Evolutionary conservation across 2,113 vertebrate species (phyloP).

Genomic region (Cheirogaleus medius): DNA sequence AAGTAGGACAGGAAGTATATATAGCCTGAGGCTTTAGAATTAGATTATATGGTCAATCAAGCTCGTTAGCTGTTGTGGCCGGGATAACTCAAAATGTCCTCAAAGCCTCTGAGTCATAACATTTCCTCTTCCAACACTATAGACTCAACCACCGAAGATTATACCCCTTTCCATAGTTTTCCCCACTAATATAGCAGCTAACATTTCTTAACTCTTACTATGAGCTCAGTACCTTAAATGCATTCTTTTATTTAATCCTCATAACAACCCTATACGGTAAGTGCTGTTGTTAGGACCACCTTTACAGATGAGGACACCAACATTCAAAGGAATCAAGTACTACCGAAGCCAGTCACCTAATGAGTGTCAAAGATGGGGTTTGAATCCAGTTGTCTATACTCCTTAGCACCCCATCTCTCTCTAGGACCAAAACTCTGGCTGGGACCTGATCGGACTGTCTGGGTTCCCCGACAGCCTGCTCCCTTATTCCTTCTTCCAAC

Average conservation of each 20-base stretch:
- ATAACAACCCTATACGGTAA: not conserved
- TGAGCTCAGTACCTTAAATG: not conserved
- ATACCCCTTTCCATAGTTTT: not conserved
- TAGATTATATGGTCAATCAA: not conserved
- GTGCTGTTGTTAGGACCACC: not conserved
- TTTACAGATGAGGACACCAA: not conserved
- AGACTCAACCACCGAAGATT: not conserved
- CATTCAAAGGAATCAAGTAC: not conserved
- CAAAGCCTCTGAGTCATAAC: not conserved
- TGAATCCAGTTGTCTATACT: not conserved
- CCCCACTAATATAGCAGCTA: not conserved
- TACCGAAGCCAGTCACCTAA: not conserved
- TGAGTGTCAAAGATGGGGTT: not conserved
- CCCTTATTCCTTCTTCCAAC: not conserved
- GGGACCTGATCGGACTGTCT: not conserved
- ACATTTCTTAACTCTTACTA: not conserved
- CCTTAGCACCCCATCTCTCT: not conserved
- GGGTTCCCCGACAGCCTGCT: not conserved
- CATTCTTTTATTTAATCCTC: not conserved
- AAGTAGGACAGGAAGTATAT: not conserved
- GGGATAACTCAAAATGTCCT: not conserved
- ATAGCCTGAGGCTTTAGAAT: not conserved
- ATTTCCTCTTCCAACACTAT: not conserved
- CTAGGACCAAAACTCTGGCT: not conserved
- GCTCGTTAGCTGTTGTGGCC: not conserved